Evolutionary conservation across 1,140 invertebrate genomes (phyloP).

Genomic region (Sminthurides bifidus): DNA sequence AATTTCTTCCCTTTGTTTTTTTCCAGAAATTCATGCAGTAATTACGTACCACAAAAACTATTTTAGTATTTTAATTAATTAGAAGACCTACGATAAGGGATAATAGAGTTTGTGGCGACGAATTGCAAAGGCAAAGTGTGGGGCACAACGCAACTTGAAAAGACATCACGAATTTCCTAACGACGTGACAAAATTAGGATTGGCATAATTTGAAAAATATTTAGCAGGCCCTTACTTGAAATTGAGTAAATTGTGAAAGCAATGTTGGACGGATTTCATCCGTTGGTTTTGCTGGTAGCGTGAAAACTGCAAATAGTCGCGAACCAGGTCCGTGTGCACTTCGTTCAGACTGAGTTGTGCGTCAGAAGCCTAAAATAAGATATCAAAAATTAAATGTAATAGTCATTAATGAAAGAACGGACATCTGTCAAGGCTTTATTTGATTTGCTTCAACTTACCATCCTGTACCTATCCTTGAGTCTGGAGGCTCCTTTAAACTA

Average conservation of each 20-base stretch:
- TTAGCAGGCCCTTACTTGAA: constrained; percentile 27
- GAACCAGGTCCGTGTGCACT: constrained; percentile 24
- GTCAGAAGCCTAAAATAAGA: constrained; percentile 5
- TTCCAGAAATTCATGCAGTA: neutral
- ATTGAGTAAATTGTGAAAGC: constrained; percentile 20
- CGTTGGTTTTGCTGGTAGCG: constrained; percentile 25
- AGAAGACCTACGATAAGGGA: neutral
- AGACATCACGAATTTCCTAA: neutral
- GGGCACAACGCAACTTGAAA: neutral
- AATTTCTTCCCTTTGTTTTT: neutral
- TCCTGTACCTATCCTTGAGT: no score
- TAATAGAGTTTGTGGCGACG: neutral
- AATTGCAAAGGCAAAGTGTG: neutral
- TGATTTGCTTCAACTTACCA: no score
- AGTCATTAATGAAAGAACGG: no score
- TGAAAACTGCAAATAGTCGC: constrained; percentile 21
- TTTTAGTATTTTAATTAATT: neutral
- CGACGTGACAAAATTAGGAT: neutral
- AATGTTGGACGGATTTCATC: constrained; percentile 29
- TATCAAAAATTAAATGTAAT: no score
- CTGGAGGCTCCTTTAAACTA: no score
- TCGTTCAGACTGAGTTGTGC: constrained; percentile 15
- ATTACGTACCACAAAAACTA: neutral
- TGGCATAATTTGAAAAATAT: neutral
- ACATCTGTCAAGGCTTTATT: no score